phyloP scores from a whole-genome alignment of 2,888 invertebrate genomes.

The Nemapogon koenigi region DNA sequence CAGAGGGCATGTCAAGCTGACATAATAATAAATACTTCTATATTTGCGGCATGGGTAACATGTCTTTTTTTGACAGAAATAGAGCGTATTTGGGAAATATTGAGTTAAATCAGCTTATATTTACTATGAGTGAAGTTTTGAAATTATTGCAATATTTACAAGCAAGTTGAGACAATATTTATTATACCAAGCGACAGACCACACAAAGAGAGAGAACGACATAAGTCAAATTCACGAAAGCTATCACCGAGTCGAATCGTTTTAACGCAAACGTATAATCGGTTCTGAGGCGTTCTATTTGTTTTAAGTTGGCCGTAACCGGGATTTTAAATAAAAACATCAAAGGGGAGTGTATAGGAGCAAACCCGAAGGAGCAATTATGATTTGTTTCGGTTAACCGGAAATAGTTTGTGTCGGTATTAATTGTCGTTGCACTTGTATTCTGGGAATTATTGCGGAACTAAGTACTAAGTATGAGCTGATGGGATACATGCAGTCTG shows the following conservation, averaged over 20 bases:
- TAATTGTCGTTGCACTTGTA: conserved; percentile 36
- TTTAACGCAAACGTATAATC: conserved; percentile 61
- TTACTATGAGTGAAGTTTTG: too few relatives aligned
- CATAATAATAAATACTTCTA: too few relatives aligned
- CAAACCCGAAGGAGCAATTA: conserved; percentile 57
- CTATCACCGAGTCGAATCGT: conserved; percentile 59
- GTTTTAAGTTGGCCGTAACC: conserved; percentile 61
- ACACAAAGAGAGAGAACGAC: conserved; percentile 45
- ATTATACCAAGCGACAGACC: conserved; percentile 28
- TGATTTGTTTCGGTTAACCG: conserved; percentile 59
- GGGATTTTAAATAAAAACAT: conserved; percentile 59
- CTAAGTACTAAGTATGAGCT: too few relatives aligned
- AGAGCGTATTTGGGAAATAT: too few relatives aligned
- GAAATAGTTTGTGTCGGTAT: conserved; percentile 61
- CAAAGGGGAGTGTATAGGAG: conserved; percentile 56
- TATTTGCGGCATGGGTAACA: too few relatives aligned
- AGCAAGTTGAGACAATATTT: too few relatives aligned
- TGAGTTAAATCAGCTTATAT: too few relatives aligned
- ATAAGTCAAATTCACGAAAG: conserved; percentile 41
- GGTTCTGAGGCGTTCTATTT: conserved; percentile 55
- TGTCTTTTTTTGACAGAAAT: too few relatives aligned
- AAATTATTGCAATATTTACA: too few relatives aligned
- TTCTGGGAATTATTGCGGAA: conserved; percentile 40
- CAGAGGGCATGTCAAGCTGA: too few relatives aligned
- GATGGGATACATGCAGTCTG: too few relatives aligned